phyloP scores from a whole-genome alignment of 2,113 vertebrate species.

The Tragelaphus strepsiceros region DNA sequence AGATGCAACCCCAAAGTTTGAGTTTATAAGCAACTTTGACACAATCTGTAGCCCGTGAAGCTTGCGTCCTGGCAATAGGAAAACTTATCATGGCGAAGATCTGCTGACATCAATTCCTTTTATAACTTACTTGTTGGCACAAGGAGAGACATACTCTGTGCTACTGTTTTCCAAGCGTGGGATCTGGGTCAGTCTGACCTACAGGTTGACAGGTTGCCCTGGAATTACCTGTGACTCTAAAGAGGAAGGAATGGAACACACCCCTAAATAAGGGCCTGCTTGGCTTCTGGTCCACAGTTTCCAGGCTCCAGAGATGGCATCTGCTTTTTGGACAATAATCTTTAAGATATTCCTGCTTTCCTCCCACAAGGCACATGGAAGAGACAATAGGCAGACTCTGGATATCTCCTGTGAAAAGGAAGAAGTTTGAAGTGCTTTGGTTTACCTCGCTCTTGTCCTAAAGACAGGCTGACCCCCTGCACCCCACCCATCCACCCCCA shows the following conservation, averaged over 20 bases:
- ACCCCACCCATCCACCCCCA: neutral
- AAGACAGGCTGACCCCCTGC: constrained; percentile 1
- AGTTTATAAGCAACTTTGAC: neutral
- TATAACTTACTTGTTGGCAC: neutral
- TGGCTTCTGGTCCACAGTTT: constrained; percentile 52
- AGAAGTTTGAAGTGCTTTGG: constrained; percentile 37
- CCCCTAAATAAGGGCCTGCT: neutral
- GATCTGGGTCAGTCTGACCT: neutral
- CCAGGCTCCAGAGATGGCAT: constrained; percentile 65
- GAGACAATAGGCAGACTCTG: rapidly evolving
- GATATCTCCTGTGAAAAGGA: neutral
- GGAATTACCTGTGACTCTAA: rapidly evolving
- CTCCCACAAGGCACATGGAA: neutral
- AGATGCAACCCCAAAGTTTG: neutral
- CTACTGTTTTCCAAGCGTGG: neutral
- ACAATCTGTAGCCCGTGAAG: neutral
- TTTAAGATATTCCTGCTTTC: neutral
- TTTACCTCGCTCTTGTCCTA: constrained; percentile 47
- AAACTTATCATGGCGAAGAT: neutral
- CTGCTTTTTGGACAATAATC: constrained; percentile 61
- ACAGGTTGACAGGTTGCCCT: neutral
- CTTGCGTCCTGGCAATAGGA: neutral
- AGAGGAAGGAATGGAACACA: neutral
- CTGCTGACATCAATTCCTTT: neutral
- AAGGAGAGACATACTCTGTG: neutral